phyloP scores from a whole-genome alignment of 2,113 vertebrate genomes.

The Melanotaenia duboulayi region DNA sequence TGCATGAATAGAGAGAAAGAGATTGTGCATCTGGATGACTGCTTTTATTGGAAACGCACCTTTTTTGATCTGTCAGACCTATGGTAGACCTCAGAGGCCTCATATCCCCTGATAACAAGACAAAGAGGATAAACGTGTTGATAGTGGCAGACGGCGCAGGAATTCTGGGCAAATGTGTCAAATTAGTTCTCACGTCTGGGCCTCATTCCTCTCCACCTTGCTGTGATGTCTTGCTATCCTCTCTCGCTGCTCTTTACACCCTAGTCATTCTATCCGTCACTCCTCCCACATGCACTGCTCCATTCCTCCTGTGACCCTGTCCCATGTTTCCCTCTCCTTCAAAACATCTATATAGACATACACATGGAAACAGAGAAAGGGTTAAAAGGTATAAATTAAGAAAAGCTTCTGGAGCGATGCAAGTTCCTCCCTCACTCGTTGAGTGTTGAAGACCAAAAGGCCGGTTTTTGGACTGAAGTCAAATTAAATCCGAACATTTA shows the following conservation, averaged over 20 bases:
- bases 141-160: constrained; percentile 83
- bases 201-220: constrained; percentile 71
- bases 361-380: background rate
- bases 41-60: constrained; percentile 61
- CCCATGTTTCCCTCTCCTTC: constrained; percentile 38
- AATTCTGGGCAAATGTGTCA: constrained; percentile 83
- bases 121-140: constrained; percentile 79
- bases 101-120: constrained; percentile 76
- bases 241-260: constrained; percentile 60
- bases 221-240: constrained; percentile 61
- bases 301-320: constrained; percentile 63
- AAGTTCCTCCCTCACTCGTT: background rate
- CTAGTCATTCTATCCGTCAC: constrained; percentile 44
- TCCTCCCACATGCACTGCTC: constrained; percentile 45
- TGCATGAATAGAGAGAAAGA: constrained; percentile 24
- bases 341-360: constrained; percentile 14
- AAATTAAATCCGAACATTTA: background rate
- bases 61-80: constrained; percentile 66
- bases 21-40: constrained; percentile 37
- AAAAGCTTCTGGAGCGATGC: background rate
- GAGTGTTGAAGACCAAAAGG: constrained; percentile 8
- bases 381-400: constrained; percentile 14
- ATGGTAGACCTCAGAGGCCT: constrained; percentile 68
- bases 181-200: constrained; percentile 82
- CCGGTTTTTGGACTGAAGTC: background rate